phyloP scores from a whole-genome alignment of 1,140 invertebrate species.

The Diachasma alloeum region DNA sequence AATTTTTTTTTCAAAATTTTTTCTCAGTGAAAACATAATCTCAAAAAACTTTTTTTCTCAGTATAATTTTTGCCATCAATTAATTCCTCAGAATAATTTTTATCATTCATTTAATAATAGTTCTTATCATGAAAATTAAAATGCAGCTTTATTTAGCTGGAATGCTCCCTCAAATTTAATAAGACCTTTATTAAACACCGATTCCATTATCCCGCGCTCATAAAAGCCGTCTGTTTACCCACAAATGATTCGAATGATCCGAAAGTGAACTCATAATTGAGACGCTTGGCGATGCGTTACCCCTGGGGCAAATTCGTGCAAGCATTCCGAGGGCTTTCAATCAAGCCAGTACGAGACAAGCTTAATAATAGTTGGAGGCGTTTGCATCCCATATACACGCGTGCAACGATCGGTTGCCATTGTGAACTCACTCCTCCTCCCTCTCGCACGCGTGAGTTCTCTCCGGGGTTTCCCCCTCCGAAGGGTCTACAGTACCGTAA shows the following conservation, averaged over 20 bases:
- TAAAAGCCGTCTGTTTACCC: too few species aligned
- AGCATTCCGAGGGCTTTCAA: conserved; percentile 8
- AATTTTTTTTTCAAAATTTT: too few species aligned
- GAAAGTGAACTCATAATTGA: neutral
- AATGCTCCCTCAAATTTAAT: too few species aligned
- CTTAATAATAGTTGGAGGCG: conserved; percentile 10
- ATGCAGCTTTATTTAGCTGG: too few species aligned
- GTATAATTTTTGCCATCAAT: too few species aligned
- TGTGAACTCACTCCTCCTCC: neutral
- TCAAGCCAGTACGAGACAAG: conserved; percentile 1
- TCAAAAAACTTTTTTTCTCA: too few species aligned
- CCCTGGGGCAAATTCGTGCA: neutral
- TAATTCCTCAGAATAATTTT: too few species aligned
- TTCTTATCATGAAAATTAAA: too few species aligned
- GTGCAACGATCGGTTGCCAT: neutral
- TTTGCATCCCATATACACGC: neutral
- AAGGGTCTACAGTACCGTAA: neutral
- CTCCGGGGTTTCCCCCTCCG: neutral
- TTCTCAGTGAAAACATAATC: too few species aligned
- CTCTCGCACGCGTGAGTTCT: neutral
- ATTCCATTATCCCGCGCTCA: too few species aligned
- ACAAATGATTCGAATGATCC: neutral
- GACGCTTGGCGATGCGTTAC: neutral
- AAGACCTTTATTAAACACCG: too few species aligned
- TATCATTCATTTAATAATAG: too few species aligned